Evolutionary conservation across 2,888 invertebrate genomes (phyloP), one percentile per base, ranked within the genome.

Genomic region (Elegia similella): DNA sequence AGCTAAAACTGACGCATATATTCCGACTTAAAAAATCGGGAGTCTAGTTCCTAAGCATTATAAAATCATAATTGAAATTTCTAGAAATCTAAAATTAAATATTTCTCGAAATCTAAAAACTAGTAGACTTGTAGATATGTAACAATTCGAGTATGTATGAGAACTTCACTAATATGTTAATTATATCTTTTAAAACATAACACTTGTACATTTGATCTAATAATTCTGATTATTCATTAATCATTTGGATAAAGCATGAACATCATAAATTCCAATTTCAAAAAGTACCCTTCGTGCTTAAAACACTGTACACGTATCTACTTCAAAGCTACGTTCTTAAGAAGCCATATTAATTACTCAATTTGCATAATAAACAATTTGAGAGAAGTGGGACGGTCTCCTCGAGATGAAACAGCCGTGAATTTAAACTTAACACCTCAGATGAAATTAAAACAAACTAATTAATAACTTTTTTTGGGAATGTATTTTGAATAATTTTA

Each of bases 311-410:
- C 34, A 34, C 29, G n/a, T 46, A n/a, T n/a, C n/a, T n/a, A 30
- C 34, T 38, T 15, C n/a, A 52, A 15, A 17, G 38, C 17, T 34
- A 5, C 16, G 23, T 52, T 52, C 10, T 12, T 52, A 16, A 13
- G 34, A 52, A 47, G 52, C 42, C 16, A 52, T 56, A 42, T 47
- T 55, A 52, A 58, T 52, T 42, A 56, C 59, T 52, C 52, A 30
- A 59, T 59, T 55, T 55, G 38, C 59, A 53, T 55, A 59, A 56
- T 59, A 59, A 59, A 56, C 56, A 59, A 34, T 56, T 56, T 52
- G 12, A 52, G 44, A 55, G 29, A 59, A 46, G 52, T 56, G 46
- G 17, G 16, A 10, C 52, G 47, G 50, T 50, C 10, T 38, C 17
- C 38, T 38, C 55, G 48, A 32, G 32, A 30, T 23, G 50, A 55